Conservation (phyloP, 2,797 vertebrate species). For the Chelon auratus region DNA sequence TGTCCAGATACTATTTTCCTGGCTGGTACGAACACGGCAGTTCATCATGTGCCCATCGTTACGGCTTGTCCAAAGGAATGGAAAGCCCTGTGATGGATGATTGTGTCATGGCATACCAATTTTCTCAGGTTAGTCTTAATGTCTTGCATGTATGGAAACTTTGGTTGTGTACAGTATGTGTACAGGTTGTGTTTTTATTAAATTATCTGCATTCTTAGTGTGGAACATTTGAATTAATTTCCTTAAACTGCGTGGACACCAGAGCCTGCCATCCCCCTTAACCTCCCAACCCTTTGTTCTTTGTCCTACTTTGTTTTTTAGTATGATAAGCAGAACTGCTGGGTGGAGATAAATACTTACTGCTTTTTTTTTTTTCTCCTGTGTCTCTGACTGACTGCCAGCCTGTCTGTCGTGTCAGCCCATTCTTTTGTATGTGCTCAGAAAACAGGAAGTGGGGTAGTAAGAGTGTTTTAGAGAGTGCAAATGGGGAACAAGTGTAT, state of each 20-base stretch:
- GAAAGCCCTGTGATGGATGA: constrained; percentile 95
- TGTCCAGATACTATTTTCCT: constrained; percentile 92
- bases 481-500: constrained; percentile 29
- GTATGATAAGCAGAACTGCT: constrained; percentile 18
- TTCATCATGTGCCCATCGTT: constrained; percentile 87
- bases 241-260: neutral
- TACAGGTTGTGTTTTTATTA: neutral
- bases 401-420: constrained; percentile 17
- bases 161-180: neutral
- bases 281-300: neutral
- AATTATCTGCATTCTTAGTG: neutral
- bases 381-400: constrained; percentile 2
- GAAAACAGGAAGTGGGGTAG: constrained; percentile 66
- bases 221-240: no score
- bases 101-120: constrained; percentile 91
- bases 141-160: no score
- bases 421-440: constrained; percentile 23
- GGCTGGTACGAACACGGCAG: constrained; percentile 91
- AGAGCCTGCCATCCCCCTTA: neutral
- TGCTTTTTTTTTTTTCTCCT: neutral
- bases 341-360: constrained; percentile 9
- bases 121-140: constrained; percentile 88
- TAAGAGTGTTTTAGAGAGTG: constrained; percentile 21
- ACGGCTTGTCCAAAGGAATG: constrained; percentile 87
- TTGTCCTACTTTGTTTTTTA: neutral